Evolutionary conservation across 2,113 vertebrate genomes (phyloP), one percentile per base, ranked within the genome.

Genomic region (Telmatochromis brichardi): DNA sequence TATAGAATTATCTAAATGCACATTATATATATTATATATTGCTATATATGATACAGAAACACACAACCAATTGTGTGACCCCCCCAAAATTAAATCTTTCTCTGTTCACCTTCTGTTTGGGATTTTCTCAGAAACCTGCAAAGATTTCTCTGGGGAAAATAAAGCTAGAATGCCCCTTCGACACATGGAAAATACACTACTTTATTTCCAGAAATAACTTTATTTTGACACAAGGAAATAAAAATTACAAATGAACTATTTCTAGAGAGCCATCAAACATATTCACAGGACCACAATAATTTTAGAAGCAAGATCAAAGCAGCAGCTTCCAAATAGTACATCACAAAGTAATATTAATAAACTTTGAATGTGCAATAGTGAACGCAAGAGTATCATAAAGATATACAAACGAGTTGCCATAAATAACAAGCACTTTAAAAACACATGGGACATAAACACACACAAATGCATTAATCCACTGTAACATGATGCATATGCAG

Each of bases 221-320:
- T 94, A 94, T 94, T 95, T 12, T 12, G 86, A 47, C 87, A 90
- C 54, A 79, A 68, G 68, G 63, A n/a, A 31, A 50, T 47, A 90
- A 83, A 50, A 26, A 15, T 42, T 58, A 3, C 83, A 83, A 83
- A 79, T 47, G 2, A 40, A 19, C 12, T 57, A 17, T 53, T 82
- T 84, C 33, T 51, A 28, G 7, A 42, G 53, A 78, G 31, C 37
- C 42, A 87, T 58, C 51, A 79, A 88, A 83, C 19, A 68, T 7
- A 83, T 54, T 86, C 86, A 92, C 83, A 85, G 47, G 6, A 80
- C 83, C 76, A 91, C 50, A 21, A 45, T 53, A 40, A 51, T 87
- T 19, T 71, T 21, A 71, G 86, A 82, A 84, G n/a, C 78, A 76
- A 26, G 55, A 58, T 63, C 21, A 35, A 50, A 55, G 45, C 81